Conservation (phyloP, 2,113 vertebrate genomes). For the Glaucomys volans region DNA sequence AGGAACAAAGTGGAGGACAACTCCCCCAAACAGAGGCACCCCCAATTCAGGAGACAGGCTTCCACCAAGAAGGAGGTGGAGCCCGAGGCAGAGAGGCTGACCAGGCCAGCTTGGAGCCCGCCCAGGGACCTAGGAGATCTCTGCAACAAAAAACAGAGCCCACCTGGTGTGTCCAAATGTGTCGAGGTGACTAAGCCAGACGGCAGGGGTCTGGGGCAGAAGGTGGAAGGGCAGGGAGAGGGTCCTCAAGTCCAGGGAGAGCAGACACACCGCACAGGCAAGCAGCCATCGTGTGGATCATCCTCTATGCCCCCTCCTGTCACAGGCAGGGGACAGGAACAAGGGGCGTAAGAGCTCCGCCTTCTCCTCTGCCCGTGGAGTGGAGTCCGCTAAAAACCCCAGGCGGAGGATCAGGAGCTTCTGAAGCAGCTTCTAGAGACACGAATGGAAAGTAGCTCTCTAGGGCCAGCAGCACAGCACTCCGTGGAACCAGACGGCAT, state of each 20-base stretch:
- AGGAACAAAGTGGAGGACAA: background rate
- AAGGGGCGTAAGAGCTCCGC: background rate
- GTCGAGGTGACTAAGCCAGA: too few relatives aligned
- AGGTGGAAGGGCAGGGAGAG: too few relatives aligned
- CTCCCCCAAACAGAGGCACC: background rate
- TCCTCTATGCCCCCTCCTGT: background rate
- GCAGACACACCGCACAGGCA: background rate
- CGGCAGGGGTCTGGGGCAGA: too few relatives aligned
- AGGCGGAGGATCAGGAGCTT: too few relatives aligned
- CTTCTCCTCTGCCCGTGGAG: background rate
- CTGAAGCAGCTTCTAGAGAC: background rate
- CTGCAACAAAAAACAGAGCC: background rate
- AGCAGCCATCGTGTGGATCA: background rate
- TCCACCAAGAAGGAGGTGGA: background rate
- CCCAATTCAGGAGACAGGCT: background rate
- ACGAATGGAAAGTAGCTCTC: background rate
- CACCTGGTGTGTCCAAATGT: too few relatives aligned
- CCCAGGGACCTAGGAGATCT: background rate
- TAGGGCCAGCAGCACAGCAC: background rate
- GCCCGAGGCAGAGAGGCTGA: background rate
- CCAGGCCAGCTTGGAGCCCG: background rate
- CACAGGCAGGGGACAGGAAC: too few relatives aligned
- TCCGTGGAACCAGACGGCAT: accelerated
- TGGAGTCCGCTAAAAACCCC: background rate
- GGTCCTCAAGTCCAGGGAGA: too few relatives aligned